Conservation (phyloP, 2,888 invertebrate genomes). For the Acanthoscelides obtectus region DNA sequence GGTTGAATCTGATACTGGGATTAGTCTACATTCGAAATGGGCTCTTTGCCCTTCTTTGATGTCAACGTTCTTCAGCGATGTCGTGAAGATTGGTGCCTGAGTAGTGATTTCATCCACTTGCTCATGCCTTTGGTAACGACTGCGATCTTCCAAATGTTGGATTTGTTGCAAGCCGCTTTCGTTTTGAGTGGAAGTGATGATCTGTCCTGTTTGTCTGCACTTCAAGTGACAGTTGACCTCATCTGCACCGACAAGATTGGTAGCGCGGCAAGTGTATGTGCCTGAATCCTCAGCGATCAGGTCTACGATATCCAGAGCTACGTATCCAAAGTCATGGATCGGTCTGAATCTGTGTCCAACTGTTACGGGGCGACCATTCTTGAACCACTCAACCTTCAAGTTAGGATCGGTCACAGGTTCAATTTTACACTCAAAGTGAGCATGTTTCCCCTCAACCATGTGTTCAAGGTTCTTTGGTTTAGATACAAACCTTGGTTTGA, state of each 20-base stretch:
- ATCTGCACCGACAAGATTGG: conserved; percentile 84
- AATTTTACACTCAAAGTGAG: conserved; percentile 96
- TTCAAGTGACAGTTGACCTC: conserved; percentile 72
- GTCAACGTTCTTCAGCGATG: conserved; percentile 85
- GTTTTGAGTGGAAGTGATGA: conserved; percentile 80
- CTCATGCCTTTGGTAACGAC: conserved; percentile 70
- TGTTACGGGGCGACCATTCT: conserved; percentile 89
- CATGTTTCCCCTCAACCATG: conserved; percentile 84
- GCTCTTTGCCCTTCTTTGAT: conserved; percentile 93
- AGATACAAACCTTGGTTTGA: conserved; percentile 79
- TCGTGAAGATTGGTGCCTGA: conserved; percentile 90
- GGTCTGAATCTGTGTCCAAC: conserved; percentile 94
- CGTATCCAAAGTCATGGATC: conserved; percentile 97
- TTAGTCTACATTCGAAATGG: conserved; percentile 90
- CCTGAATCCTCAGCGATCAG: conserved; percentile 94
- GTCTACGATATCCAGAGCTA: conserved; percentile 93
- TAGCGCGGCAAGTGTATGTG: conserved; percentile 88
- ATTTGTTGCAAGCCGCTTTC: conserved; percentile 86
- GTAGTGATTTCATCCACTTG: conserved; percentile 77
- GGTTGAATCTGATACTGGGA: conserved; percentile 89
- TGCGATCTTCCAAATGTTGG: conserved; percentile 81
- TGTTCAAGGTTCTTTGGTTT: conserved; percentile 83
- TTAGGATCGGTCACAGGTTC: conserved; percentile 96
- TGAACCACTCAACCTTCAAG: conserved; percentile 95
- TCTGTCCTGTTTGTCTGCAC: conserved; percentile 74